Evolutionary conservation across 1,140 invertebrate species (phyloP).

Genomic region (Drosophila aff.): DNA sequence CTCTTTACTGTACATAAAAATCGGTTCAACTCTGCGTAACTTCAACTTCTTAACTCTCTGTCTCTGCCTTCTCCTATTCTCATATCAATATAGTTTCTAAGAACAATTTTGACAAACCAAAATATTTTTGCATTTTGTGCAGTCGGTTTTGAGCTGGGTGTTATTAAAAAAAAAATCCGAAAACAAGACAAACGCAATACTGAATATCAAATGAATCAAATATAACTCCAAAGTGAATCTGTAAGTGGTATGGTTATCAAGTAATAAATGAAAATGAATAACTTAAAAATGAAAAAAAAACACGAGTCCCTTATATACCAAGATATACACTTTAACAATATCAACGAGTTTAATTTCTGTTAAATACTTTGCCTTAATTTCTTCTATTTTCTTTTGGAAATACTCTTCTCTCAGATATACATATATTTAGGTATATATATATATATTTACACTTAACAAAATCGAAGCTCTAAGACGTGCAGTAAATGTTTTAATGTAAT

Average conservation of each 20-base stretch:
- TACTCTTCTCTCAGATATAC: conserved; percentile 40
- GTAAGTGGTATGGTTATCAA: conserved; percentile 57
- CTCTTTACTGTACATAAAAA: conserved; percentile 47
- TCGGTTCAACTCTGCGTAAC: conserved; percentile 45
- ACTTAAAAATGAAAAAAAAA: conserved; percentile 9
- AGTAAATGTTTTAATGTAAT: conserved; percentile 78
- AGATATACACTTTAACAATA: conserved; percentile 64
- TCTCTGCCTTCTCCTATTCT: conserved; percentile 47
- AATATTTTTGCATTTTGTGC: conserved; percentile 71
- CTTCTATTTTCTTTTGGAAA: conserved; percentile 57
- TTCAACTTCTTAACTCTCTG: conserved; percentile 43
- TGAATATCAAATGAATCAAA: conserved; percentile 7
- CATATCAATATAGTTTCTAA: conserved; percentile 42
- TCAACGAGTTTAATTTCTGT: conserved; percentile 59
- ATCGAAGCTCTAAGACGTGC: conserved; percentile 85
- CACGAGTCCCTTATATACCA: conserved; percentile 32
- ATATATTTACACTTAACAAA: conserved; percentile 58
- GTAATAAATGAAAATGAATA: conserved; percentile 10
- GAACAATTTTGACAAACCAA: conserved; percentile 47
- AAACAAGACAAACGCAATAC: conserved; percentile 27
- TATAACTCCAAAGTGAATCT: conserved; percentile 20
- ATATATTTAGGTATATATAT: conserved; percentile 34
- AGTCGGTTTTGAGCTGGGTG: conserved; percentile 80
- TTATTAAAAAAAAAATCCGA: conserved; percentile 27
- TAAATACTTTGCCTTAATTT: conserved; percentile 52